Base-by-base conservation (phyloP, 2,888 invertebrate species). In the Thera britannica region DNA sequence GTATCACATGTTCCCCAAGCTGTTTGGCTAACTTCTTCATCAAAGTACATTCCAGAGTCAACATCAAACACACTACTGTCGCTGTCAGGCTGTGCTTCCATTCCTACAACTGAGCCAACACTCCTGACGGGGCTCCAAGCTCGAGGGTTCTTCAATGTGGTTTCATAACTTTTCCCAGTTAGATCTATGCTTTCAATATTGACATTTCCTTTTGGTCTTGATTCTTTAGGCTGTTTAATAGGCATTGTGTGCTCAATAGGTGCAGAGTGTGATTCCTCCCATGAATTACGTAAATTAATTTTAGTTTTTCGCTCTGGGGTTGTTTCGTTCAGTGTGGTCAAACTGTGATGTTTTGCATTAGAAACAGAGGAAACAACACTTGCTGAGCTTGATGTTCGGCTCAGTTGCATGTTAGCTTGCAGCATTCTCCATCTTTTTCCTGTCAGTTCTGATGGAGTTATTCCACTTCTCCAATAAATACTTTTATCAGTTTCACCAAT, bases 71-170 rank as follows among this genome's bases (percentile, higher is more conserved):
- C 96, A 80, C 96, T 96, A 61, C 97, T 97, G 83, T 97, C 97
- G 73, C 97, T 96, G 83, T 97, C 97, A 2, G 97, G 97, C 85
- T 97, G 97, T n/a, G 96, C 97, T 88, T 97, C 97, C 80, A 96
- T 96, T 2, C 97, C 97, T 34, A 96, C 96, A 59, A 97, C 96
- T 36, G 97, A 97, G 8, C 97, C 97, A 7, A 97, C 97, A 82
- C 97, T 97, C 73, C 97, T 95, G n/a, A 97, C 97, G 23, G 97
- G 97, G 81, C 97, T 97, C 97, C 97, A 97, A 41, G 97, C 97
- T 79, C 97, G 95, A 34, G 97, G 97, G 88, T 97, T 97, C 79
- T 96, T 96, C n/a, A 96, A 88, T 74, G 96, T 96, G 4, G 95
- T 95, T 86, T 96, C 96, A 87, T 95, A 96, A 83, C 95, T 95